phyloP scores from a whole-genome alignment of 2,113 vertebrate genomes.

The Cryptoleucopteryx plumbea region DNA sequence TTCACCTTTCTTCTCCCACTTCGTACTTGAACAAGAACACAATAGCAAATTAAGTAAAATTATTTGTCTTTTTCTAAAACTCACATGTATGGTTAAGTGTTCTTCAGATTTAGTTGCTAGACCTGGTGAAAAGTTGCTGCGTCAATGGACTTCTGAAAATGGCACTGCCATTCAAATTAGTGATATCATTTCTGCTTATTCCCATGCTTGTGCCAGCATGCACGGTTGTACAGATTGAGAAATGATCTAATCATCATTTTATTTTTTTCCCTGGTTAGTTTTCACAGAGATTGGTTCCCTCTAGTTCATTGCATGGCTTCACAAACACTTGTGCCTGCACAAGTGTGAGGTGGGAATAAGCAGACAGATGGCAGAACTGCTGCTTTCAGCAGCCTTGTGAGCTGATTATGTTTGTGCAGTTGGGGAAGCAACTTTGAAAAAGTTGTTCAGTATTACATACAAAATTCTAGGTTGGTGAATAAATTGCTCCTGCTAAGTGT shows the following conservation, averaged over 20 bases:
- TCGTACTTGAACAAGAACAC: background rate
- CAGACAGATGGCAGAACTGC: constrained; percentile 66
- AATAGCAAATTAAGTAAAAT: background rate
- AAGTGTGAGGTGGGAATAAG: constrained; percentile 49
- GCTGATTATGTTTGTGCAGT: constrained; percentile 45
- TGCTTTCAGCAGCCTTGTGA: constrained; percentile 61
- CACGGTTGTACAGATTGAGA: background rate
- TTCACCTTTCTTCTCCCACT: background rate
- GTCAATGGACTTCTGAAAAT: background rate
- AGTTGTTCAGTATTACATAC: background rate
- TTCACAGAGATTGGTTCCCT: background rate
- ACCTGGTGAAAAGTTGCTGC: background rate
- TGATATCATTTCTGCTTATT: background rate
- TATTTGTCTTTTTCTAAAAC: background rate
- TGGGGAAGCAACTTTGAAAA: constrained; percentile 26
- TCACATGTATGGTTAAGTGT: background rate
- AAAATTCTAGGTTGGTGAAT: background rate
- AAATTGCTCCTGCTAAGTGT: background rate
- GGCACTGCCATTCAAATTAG: background rate
- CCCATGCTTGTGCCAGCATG: background rate
- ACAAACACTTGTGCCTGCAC: constrained; percentile 35
- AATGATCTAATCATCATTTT: background rate
- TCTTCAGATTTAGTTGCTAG: background rate
- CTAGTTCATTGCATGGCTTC: background rate
- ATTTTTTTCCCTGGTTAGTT: background rate